Conservation (phyloP, 1,140 invertebrate species). For the Bombus pyrosoma region DNA sequence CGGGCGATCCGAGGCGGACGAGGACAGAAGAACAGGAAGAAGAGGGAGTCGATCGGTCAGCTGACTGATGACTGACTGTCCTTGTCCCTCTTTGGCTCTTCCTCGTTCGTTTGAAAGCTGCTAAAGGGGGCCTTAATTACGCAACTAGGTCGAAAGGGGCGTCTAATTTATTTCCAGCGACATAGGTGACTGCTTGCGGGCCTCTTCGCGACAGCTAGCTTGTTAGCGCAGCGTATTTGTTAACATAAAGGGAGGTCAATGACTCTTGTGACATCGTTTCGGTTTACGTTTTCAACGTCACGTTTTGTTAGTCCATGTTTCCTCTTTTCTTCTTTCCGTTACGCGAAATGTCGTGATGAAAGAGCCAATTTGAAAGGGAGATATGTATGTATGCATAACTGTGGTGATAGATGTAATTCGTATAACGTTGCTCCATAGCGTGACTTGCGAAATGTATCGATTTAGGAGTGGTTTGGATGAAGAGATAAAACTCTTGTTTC, state of each 20-base stretch:
- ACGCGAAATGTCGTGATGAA: not conserved
- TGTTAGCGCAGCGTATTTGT: constrained; percentile 77
- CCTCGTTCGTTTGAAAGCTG: constrained; percentile 69
- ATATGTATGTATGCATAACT: too few relatives aligned
- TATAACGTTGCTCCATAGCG: not conserved
- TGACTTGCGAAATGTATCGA: constrained; percentile 3
- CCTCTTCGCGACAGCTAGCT: constrained; percentile 67
- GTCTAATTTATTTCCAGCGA: constrained; percentile 79
- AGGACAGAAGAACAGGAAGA: constrained; percentile 11
- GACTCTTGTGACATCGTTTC: constrained; percentile 70
- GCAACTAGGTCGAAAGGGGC: constrained; percentile 81
- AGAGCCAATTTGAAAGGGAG: not conserved
- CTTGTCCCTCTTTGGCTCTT: constrained; percentile 64
- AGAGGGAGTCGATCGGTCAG: constrained; percentile 59
- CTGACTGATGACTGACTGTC: constrained; percentile 51
- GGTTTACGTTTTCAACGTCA: constrained; percentile 56
- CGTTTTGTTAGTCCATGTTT: constrained; percentile 8
- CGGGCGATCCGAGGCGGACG: too few relatives aligned
- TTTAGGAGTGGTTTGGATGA: too few relatives aligned
- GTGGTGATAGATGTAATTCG: not conserved
- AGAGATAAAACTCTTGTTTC: not conserved
- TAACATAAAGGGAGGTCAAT: constrained; percentile 76
- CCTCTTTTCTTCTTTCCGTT: not conserved
- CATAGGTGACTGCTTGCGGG: constrained; percentile 73
- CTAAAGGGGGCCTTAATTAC: constrained; percentile 78